These are phyloP conservation scores for Therioaphis trifolii DNA, from an alignment of 2,888 invertebrate species.

Conservation along the genomic window DNA sequence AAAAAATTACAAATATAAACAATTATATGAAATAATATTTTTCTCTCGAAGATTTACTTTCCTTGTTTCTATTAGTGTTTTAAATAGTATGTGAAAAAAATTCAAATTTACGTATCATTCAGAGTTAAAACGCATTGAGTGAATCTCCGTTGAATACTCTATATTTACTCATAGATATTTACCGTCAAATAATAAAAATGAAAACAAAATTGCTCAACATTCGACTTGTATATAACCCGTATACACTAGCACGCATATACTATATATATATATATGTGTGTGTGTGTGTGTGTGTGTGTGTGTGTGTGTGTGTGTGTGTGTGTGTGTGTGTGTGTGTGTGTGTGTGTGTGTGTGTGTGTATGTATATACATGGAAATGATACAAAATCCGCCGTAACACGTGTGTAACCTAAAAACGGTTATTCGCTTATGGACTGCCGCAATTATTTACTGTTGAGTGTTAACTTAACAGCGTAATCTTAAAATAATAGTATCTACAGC, in stretches of 20 bases:
- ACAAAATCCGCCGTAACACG: slow-evolving; percentile 43
- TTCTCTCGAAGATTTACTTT: too few species aligned
- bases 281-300: not conserved
- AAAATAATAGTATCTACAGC: slow-evolving; percentile 10
- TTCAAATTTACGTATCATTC: too few species aligned
- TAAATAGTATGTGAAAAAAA: too few species aligned
- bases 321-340: not conserved
- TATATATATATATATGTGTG: not conserved
- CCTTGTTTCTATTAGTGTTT: too few species aligned
- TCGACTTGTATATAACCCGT: not conserved
- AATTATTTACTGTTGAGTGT: not conserved
- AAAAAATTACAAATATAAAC: too few species aligned
- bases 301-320: too few species aligned
- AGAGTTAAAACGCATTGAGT: too few species aligned
- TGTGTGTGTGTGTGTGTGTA: not conserved
- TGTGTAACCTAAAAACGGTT: slow-evolving; percentile 55
- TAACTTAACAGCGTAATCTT: slow-evolving; percentile 22
- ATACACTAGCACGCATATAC: not conserved
- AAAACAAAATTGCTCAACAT: slow-evolving; percentile 34
- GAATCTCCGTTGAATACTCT: too few species aligned
- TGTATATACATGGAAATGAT: not conserved
- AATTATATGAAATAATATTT: too few species aligned
- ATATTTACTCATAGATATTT: not conserved
- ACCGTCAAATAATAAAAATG: not conserved
- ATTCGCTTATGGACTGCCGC: not conserved